Percentiles rank a stretch among this genome's conserved stretches.
These are phyloP conservation scores for Otus scops DNA, from an alignment of 2,797 vertebrate species.

Conservation along the genomic window DNA sequence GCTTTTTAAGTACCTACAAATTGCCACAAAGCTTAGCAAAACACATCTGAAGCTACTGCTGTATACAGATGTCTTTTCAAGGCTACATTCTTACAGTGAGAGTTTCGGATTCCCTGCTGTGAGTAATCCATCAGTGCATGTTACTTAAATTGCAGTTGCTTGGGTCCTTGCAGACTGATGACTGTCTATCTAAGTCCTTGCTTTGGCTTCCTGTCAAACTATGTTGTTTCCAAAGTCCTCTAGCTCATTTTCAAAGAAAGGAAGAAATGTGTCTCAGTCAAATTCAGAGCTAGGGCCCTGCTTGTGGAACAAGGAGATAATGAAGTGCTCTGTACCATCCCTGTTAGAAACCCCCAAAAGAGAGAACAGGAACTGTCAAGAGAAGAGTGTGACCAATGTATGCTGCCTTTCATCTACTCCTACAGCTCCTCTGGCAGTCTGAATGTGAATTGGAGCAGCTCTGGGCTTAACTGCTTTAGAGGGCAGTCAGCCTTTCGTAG, in stretches of 20 bases:
- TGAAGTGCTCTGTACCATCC: background rate
- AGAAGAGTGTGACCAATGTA: background rate
- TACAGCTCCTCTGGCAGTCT: background rate
- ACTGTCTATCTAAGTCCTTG: background rate
- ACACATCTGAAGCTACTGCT: background rate
- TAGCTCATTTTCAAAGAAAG: background rate
- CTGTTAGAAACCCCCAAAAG: background rate
- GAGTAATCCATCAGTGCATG: background rate
- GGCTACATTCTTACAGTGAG: background rate
- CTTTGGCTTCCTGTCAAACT: constrained; percentile 6
- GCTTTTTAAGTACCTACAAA: background rate
- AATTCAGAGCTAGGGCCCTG: background rate
- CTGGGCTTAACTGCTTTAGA: background rate
- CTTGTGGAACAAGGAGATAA: background rate
- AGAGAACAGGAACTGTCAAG: background rate
- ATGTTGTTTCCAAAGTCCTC: background rate
- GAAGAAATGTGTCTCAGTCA: background rate
- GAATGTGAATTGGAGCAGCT: background rate
- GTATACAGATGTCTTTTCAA: background rate
- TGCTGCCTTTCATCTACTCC: background rate
- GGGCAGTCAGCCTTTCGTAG: background rate
- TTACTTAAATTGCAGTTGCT: constrained; percentile 1
- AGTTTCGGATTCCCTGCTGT: background rate
- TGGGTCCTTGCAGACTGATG: background rate
- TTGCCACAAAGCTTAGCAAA: background rate